A percentile compares a stretch with the other conserved stretches of the same genome.
These are phyloP conservation scores for Vulpes ferrilata DNA, from an alignment of 2,113 vertebrate species.

Conservation along the genomic window DNA sequence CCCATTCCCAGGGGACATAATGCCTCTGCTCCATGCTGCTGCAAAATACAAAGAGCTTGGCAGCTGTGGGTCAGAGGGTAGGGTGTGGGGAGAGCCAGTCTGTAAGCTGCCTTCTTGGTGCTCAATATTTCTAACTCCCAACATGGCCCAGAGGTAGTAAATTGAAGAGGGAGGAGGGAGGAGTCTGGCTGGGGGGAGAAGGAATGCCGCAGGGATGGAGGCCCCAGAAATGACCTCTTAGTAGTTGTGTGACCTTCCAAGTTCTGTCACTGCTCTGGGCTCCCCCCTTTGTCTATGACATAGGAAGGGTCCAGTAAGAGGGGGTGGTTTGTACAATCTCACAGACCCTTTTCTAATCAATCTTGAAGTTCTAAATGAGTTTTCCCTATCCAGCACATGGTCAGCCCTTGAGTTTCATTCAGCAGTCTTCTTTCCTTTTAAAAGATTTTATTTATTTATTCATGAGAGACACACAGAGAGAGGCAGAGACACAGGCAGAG, in stretches of 20 bases:
- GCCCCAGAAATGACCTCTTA: neutral
- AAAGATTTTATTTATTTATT: too few relatives aligned
- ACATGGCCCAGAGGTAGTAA: neutral
- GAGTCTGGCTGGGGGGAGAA: neutral
- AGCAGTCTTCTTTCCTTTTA: neutral
- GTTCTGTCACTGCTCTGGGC: neutral
- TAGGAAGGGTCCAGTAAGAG: slow-evolving; percentile 12
- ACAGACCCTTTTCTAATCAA: neutral
- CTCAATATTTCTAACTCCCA: neutral
- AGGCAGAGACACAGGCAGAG: too few relatives aligned
- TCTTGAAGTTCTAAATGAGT: slow-evolving; percentile 36
- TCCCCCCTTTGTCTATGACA: neutral
- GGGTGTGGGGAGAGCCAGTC: neutral
- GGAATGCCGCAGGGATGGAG: neutral
- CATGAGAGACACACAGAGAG: too few relatives aligned
- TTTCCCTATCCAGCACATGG: neutral
- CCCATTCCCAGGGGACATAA: neutral
- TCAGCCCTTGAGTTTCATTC: slow-evolving; percentile 47
- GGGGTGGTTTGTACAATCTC: neutral
- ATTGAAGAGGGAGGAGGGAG: neutral
- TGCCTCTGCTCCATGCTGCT: neutral
- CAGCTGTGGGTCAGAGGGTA: neutral
- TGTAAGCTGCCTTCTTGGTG: neutral
- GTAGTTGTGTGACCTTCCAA: neutral
- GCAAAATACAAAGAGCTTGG: neutral